Conservation (phyloP, 2,888 invertebrate genomes). For the Odontocerum albicorne region DNA sequence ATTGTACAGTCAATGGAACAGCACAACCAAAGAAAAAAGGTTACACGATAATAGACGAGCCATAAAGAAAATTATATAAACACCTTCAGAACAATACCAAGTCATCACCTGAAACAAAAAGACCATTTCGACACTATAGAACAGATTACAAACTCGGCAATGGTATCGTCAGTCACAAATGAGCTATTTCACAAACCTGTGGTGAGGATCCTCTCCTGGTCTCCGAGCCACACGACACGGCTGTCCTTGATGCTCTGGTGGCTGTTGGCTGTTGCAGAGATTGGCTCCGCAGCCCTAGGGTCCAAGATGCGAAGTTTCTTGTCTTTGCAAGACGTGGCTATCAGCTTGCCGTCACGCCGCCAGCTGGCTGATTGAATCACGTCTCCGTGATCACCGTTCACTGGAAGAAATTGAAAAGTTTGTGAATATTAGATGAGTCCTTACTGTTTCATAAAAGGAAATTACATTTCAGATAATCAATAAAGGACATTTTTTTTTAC, state of each 20-base stretch:
- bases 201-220: slow-evolving; percentile 78
- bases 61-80: neutral
- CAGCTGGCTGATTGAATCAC: slow-evolving; percentile 89
- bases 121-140: no score
- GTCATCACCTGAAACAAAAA: no score
- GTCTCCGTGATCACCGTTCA: slow-evolving; percentile 76
- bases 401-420: no score
- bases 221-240: slow-evolving; percentile 87
- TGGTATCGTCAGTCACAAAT: no score
- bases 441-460: no score
- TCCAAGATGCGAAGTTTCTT: slow-evolving; percentile 85
- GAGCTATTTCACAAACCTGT: slow-evolving; percentile 74
- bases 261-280: slow-evolving; percentile 68
- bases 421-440: no score
- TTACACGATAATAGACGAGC: neutral
- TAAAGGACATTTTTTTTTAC: no score
- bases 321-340: slow-evolving; percentile 91
- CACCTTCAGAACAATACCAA: neutral
- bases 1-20: no score
- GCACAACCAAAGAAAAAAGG: no score
- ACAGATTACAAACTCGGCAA: no score
- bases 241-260: slow-evolving; percentile 93
- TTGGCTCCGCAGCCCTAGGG: slow-evolving; percentile 65
- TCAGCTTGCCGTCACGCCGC: slow-evolving; percentile 79
- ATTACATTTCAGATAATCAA: no score